Evolutionary conservation across 2,888 invertebrate species (phyloP), one percentile per base, ranked within the genome.

Genomic region (Drosophila anomalata): DNA sequence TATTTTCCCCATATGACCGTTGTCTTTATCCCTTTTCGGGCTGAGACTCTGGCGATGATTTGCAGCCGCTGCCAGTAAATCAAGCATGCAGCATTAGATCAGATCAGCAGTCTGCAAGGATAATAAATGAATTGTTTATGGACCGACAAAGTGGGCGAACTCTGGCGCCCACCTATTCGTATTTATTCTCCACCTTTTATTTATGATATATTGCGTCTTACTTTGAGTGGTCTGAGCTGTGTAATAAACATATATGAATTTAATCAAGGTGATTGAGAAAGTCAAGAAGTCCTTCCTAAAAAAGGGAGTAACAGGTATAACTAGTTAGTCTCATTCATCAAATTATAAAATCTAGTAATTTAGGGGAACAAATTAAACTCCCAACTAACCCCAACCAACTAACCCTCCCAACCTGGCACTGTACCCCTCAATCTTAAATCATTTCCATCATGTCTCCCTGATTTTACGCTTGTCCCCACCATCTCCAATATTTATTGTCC

Each of bases 1-100:
- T 75, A 74, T 78, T 62, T 76, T 55, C 44, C 73, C 73, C 66
- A 71, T 47, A 73, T 71, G 75, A 68, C 63, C 73, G 57, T 57
- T 69, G 66, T 69, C 48, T 69, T 57, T 70, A 67, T 67, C 59
- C 70, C 59, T 53, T 71, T 53, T 44, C 54, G 57, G 65, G 59
- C 70, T 24, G 62, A 48, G 73, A 47, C 62, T 59, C 71, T 59
- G 76, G 76, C 87, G 84, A 90, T 89, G 89, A 90, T 87, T 90
- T 90, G 90, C 90, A 90, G 90, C 90, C 90, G 90, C 83, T 89
- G 89, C 87, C 89, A 89, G 77, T 90, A 85, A 89, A 89, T 90
- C 89, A 89, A 81, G 86, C 79, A 81, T 81, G 78, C 68, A 76
- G 76, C 73, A 90, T 90, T 85, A 85, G 85, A 90, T 90, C 83